Base-by-base conservation (phyloP, 2,888 invertebrate species). In the Pyrrhosoma nymphula region DNA sequence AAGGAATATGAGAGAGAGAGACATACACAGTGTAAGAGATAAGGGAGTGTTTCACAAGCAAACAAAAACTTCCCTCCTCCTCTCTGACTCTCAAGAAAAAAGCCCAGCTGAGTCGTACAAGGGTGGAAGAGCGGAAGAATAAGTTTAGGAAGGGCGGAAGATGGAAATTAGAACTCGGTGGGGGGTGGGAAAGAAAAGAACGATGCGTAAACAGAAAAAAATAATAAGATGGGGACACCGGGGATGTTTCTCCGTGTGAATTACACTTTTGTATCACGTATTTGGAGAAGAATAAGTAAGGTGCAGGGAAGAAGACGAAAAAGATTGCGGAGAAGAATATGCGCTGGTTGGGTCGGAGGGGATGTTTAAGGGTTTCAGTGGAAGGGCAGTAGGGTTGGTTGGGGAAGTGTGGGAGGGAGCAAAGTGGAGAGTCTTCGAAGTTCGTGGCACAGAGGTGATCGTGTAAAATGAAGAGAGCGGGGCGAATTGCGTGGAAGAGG, bases 21-120 rank as follows among this genome's bases (percentile, higher is more conserved):
- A 60, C 60, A 60, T 12, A 60, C 60, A 60, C 60, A 16, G 60
- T 60, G 60, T 3, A 60, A 35, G 75, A 82, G 75, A 82, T 82
- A 82, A 82, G 75, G 35, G 75, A 82, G 75, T 82, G 75, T 82
- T 82, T 82, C 75, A 30, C 75, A 82, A 82, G 26, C 69, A 69
- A 69, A 82, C 69, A 82, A 30, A 82, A 82, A 82, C 35, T 16
- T 82, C n/a, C 12, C 75, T 82, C 23, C 26, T n/a, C 10, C 30
- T 82, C 30, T 69, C 10, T 69, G 1, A 60, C 20, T 69, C 69
- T 26, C 69, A 26, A 1, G 75, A 26, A 35, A 82, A 82, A 35
- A 16, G 60, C 75, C 35, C 30, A 82, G 26, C 12, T 60, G 60
- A 60, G 20, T 30, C 35, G 35, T 82, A 35, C 30, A 69, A 26